Conservation (phyloP, 2,888 invertebrate genomes). For the Schrankia costaestrigalis region DNA sequence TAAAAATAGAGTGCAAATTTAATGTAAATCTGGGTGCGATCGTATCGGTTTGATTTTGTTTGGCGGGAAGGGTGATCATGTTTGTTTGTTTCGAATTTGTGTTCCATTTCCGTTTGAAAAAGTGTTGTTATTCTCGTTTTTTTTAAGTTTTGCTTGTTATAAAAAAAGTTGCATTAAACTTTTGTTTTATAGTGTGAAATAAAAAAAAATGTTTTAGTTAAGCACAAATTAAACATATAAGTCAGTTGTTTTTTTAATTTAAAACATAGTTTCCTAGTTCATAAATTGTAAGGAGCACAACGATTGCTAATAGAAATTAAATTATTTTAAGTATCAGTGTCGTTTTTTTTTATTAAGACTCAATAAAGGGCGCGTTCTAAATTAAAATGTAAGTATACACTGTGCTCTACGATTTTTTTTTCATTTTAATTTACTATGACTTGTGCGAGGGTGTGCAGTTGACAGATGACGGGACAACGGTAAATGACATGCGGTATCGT, state of each 20-base stretch:
- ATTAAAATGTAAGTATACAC: slow-evolving; percentile 8
- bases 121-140: no score
- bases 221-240: no score
- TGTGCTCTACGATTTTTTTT: slow-evolving; percentile 6
- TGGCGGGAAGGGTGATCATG: slow-evolving; percentile 6
- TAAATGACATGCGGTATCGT: slow-evolving; percentile 33
- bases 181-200: no score
- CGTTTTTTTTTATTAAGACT: not conserved
- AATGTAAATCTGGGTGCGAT: slow-evolving; percentile 29
- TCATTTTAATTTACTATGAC: slow-evolving; percentile 23
- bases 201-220: no score
- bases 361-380: slow-evolving; percentile 5
- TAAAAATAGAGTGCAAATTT: slow-evolving; percentile 33
- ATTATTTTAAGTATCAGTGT: not conserved
- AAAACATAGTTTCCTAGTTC: no score
- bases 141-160: no score
- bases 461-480: slow-evolving; percentile 26
- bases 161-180: no score
- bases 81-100: not conserved
- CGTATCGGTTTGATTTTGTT: slow-evolving; percentile 19
- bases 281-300: no score
- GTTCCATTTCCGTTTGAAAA: not conserved
- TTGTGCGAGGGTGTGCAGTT: slow-evolving; percentile 22
- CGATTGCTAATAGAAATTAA: no score
- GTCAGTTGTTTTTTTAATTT: no score